These are phyloP conservation scores for Apotomis turbidana DNA, from an alignment of 2,888 invertebrate genomes.

Conservation along the genomic window DNA sequence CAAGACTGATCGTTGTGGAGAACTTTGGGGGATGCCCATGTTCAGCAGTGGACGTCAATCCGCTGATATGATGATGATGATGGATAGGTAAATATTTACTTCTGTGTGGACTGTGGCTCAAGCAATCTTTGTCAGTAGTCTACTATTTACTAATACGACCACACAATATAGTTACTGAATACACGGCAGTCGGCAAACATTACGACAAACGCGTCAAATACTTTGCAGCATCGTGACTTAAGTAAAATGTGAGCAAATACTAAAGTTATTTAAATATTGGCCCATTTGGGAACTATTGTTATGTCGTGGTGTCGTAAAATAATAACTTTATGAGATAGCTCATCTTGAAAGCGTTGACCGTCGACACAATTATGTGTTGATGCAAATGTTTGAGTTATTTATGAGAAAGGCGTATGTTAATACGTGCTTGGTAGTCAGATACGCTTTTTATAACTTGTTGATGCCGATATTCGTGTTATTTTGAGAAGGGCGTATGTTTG, in stretches of 20 bases:
- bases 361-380: not conserved
- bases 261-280: conserved; percentile 32
- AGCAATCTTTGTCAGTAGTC: not conserved
- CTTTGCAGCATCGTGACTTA: conserved; percentile 38
- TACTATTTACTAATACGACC: conserved; percentile 10
- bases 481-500: no score
- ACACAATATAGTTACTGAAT: conserved; percentile 28
- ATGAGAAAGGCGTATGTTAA: not conserved
- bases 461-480: no score
- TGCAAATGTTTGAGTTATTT: not conserved
- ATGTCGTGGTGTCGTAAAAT: conserved; percentile 9
- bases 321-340: conserved; percentile 6
- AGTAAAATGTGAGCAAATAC: conserved; percentile 30
- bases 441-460: no score
- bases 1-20: no score
- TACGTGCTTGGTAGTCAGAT: not conserved
- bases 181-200: conserved; percentile 39
- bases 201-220: conserved; percentile 46
- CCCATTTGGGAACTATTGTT: conserved; percentile 26
- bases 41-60: no score
- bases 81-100: no score
- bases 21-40: no score
- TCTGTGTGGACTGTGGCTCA: no score
- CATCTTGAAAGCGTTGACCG: conserved; percentile 16
- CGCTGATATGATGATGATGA: no score